A percentile compares a stretch with the other conserved stretches of the same genome.
These are phyloP conservation scores for Euborellia annulipes DNA, from an alignment of 1,140 invertebrate species.

Conservation along the genomic window DNA sequence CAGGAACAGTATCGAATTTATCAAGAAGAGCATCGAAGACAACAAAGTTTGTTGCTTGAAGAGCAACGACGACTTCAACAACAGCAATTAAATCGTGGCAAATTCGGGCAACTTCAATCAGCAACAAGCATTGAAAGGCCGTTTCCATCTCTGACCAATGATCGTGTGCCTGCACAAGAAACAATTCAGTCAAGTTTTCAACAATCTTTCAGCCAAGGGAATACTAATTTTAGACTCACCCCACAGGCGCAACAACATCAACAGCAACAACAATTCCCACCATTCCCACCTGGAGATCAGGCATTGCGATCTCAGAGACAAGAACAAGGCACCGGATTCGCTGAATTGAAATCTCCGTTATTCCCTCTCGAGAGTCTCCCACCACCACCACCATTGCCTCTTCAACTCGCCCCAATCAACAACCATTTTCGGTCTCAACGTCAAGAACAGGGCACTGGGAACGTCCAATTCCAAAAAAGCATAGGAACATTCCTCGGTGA, in stretches of 20 bases:
- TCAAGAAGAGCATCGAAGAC: conserved; percentile 31
- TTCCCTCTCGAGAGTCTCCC: too few relatives aligned
- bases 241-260: conserved; percentile 14
- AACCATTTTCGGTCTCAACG: conserved; percentile 9
- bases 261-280: conserved; percentile 23
- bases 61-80: conserved; percentile 38
- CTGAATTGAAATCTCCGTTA: conserved; percentile 5
- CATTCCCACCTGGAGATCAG: neutral
- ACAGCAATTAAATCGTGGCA: conserved; percentile 20
- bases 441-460: conserved; percentile 7
- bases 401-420: too few relatives aligned
- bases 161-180: conserved; percentile 26
- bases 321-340: conserved; percentile 17
- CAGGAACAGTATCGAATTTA: conserved; percentile 39
- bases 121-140: too few relatives aligned
- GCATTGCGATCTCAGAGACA: conserved; percentile 16
- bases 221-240: conserved; percentile 23
- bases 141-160: too few relatives aligned
- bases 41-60: conserved; percentile 43
- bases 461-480: conserved; percentile 28
- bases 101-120: too few relatives aligned
- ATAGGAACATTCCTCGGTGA: conserved; percentile 15
- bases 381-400: too few relatives aligned
- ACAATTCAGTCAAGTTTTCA: conserved; percentile 31
- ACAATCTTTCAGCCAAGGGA: conserved; percentile 28